These are phyloP conservation scores for Phyllotis vaccarum DNA, from an alignment of 2,797 vertebrate species.

Conservation along the genomic window DNA sequence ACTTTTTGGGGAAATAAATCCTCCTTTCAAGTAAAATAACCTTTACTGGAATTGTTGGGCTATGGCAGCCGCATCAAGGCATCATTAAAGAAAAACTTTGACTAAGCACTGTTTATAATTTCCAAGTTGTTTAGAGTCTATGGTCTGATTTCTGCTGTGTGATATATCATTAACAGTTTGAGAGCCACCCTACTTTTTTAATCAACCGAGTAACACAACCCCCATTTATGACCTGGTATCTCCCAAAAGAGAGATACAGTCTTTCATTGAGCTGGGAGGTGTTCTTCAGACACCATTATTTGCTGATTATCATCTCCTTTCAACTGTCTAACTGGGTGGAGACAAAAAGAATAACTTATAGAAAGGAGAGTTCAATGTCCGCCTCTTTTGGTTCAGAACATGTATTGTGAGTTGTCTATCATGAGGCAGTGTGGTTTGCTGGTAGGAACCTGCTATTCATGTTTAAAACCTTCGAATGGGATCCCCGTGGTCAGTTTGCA, in stretches of 20 bases:
- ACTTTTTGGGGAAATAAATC: conserved; percentile 75
- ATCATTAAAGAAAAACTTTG: conserved; percentile 78
- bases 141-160: conserved; percentile 82
- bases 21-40: conserved; percentile 76
- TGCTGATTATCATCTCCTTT: conserved; percentile 48
- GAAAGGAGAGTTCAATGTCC: conserved; percentile 45
- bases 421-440: background rate
- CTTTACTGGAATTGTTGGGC: conserved; percentile 69
- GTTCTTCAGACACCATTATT: conserved; percentile 57
- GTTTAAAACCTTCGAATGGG: conserved; percentile 16
- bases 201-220: conserved; percentile 69
- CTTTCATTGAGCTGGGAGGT: conserved; percentile 76
- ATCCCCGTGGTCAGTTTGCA: background rate
- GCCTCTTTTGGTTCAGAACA: conserved; percentile 52
- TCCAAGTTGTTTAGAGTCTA: conserved; percentile 81
- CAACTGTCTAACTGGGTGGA: conserved; percentile 50
- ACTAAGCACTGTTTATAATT: conserved; percentile 84
- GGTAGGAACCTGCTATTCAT: background rate
- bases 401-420: background rate
- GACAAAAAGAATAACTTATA: conserved; percentile 60
- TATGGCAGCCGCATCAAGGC: conserved; percentile 78
- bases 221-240: conserved; percentile 60
- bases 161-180: conserved; percentile 84
- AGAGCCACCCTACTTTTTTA: conserved; percentile 67
- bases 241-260: conserved; percentile 61